phyloP scores from a whole-genome alignment of 1,140 invertebrate genomes.

The Trissolcus basalis region DNA sequence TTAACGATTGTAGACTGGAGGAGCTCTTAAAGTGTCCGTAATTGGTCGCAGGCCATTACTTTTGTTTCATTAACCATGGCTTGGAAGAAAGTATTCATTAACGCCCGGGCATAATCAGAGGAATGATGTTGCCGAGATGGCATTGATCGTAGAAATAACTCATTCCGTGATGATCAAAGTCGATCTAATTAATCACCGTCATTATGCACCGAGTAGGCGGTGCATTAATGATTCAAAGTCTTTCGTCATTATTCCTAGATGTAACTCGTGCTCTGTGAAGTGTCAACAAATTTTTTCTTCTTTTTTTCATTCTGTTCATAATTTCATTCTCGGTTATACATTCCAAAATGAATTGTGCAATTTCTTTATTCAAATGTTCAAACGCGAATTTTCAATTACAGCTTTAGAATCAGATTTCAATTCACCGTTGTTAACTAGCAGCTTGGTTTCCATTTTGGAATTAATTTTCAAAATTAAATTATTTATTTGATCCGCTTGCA shows the following conservation, averaged over 20 bases:
- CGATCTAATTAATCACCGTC: conserved; percentile 52
- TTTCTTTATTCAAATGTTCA: conserved; percentile 7
- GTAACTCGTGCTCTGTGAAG: conserved; percentile 5
- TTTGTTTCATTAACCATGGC: neutral
- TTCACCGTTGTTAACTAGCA: no score
- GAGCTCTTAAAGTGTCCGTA: no score
- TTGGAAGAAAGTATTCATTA: conserved; percentile 1
- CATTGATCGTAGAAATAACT: conserved; percentile 56
- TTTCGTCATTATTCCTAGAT: conserved; percentile 32
- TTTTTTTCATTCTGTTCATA: conserved; percentile 23
- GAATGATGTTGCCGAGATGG: conserved; percentile 9
- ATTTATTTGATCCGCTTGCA: no score
- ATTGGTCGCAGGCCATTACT: conserved; percentile 13
- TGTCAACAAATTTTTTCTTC: conserved; percentile 34
- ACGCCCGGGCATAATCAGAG: neutral
- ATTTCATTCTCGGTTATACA: no score
- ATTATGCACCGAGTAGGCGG: conserved; percentile 36
- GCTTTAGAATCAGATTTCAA: no score
- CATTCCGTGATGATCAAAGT: conserved; percentile 45
- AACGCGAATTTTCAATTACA: no score
- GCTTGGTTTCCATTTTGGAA: no score
- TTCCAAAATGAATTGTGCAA: conserved; percentile 5
- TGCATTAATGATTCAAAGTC: conserved; percentile 39
- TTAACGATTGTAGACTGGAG: neutral
- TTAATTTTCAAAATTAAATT: no score